Percentiles rank a stretch among this genome's conserved stretches.
Conservation (phyloP, 2,113 vertebrate species). For the Heloderma charlesbogerti region DNA sequence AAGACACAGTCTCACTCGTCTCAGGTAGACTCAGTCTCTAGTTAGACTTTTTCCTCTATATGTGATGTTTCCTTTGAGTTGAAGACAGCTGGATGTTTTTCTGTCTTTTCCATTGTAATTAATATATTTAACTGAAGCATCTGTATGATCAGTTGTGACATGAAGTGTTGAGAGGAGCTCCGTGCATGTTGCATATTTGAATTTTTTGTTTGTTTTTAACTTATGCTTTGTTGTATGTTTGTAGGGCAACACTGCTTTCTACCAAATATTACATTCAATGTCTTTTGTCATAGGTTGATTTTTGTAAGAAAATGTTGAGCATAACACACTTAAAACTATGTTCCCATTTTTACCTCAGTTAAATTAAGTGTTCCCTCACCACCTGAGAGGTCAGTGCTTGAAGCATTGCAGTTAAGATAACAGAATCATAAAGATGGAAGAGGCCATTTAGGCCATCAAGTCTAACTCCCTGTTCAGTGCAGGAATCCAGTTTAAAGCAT, state of each 20-base stretch:
- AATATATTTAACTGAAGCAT: neutral
- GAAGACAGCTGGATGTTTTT: neutral
- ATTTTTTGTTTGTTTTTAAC: neutral
- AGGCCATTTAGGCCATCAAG: too few relatives aligned
- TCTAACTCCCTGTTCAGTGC: too few relatives aligned
- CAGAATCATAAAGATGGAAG: too few relatives aligned
- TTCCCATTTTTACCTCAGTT: neutral
- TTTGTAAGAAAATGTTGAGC: conserved; percentile 9
- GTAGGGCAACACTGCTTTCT: conserved; percentile 46
- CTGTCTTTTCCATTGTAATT: neutral
- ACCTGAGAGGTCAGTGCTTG: neutral
- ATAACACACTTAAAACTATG: neutral
- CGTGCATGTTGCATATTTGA: neutral
- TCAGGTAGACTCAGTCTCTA: conserved; percentile 85
- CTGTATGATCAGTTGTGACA: conserved; percentile 8
- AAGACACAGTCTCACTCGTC: conserved; percentile 98
- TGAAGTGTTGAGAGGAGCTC: conserved; percentile 47
- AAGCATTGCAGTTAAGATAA: neutral
- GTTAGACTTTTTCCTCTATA: rapidly evolving
- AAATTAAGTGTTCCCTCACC: neutral
- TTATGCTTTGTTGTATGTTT: conserved; percentile 28
- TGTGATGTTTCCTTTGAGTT: neutral
- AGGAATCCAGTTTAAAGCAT: too few relatives aligned
- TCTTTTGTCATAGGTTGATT: neutral
- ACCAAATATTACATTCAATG: neutral